Conservation (phyloP, 1,140 invertebrate genomes). For the Sycobia sp. region DNA sequence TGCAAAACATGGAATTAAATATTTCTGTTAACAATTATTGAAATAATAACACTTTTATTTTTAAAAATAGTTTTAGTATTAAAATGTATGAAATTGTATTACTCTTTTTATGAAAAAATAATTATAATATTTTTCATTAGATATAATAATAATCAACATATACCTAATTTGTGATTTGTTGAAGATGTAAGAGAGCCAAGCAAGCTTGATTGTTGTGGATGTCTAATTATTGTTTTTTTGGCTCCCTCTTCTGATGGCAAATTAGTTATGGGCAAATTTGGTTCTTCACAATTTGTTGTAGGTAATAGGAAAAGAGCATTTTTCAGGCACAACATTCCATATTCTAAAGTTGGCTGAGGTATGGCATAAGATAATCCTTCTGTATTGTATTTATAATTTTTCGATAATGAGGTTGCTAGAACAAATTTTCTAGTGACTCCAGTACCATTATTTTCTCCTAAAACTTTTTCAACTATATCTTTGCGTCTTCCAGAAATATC, state of each 20-base stretch:
- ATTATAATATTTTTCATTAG: neutral
- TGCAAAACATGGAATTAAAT: no score
- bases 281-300: constrained; percentile 41
- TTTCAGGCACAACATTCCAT: constrained; percentile 83
- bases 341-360: constrained; percentile 86
- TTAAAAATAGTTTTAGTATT: neutral
- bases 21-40: no score
- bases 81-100: neutral
- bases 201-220: constrained; percentile 26
- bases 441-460: constrained; percentile 57
- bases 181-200: constrained; percentile 23
- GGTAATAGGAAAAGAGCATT: constrained; percentile 77
- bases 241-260: constrained; percentile 10
- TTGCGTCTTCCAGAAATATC: constrained; percentile 68
- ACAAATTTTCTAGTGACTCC: constrained; percentile 73
- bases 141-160: no score
- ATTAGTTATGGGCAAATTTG: constrained; percentile 39
- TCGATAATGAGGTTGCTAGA: constrained; percentile 64
- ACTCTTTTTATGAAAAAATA: neutral
- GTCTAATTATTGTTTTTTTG: constrained; percentile 22
- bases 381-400: constrained; percentile 64
- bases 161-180: constrained; percentile 28
- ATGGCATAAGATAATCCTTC: constrained; percentile 78
- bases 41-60: no score
- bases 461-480: constrained; percentile 68